phyloP scores from a whole-genome alignment of 2,797 vertebrate species.

The Neosalanx taihuensis region DNA sequence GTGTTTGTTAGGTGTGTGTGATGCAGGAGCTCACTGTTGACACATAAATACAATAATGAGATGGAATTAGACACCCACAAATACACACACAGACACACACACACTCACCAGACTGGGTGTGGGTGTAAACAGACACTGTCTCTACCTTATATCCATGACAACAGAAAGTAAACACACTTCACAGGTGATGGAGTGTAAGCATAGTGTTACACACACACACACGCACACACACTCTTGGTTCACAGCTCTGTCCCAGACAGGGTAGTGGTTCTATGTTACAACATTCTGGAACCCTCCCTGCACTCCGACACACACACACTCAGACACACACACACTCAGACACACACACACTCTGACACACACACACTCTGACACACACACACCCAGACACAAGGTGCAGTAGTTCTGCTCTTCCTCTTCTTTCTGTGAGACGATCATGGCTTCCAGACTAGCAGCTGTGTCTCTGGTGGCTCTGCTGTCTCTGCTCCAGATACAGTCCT shows the following conservation, averaged over 20 bases:
- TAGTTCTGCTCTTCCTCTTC: neutral
- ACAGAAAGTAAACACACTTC: conserved; percentile 5
- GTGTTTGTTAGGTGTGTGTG: too few species aligned
- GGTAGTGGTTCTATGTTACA: neutral
- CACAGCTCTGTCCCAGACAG: neutral
- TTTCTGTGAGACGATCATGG: conserved; percentile 33
- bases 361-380: neutral
- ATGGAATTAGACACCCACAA: neutral
- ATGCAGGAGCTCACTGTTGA: neutral
- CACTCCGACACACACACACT: too few species aligned
- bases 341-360: neutral
- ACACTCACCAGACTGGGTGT: neutral
- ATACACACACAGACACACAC: conserved; percentile 2
- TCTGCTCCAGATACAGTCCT: conserved; percentile 26
- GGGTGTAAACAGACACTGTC: conserved; percentile 6
- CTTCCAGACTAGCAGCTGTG: neutral
- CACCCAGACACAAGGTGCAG: neutral
- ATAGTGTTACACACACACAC: too few species aligned
- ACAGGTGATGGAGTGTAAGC: neutral
- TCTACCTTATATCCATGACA: conserved; percentile 1
- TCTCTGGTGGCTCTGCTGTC: neutral
- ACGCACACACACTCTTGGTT: neutral
- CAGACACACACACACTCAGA: neutral
- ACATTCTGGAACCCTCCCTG: neutral
- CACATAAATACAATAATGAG: neutral